phyloP scores from a whole-genome alignment of 2,113 vertebrate species.

The Panthera tigris region DNA sequence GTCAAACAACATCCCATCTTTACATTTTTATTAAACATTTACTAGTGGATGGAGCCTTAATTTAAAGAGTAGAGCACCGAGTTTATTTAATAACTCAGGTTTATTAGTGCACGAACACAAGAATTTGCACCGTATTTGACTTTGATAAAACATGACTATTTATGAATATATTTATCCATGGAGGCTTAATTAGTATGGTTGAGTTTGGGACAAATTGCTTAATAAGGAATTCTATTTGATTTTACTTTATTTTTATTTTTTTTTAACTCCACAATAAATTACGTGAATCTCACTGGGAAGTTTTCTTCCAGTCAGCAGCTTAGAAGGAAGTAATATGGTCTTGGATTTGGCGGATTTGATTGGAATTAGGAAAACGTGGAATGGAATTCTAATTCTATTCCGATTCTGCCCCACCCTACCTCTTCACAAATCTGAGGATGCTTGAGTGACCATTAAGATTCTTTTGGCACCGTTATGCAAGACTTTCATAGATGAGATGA shows the following conservation, averaged over 20 bases:
- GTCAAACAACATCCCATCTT: constrained; percentile 71
- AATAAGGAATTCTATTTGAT: constrained; percentile 59
- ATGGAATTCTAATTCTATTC: neutral
- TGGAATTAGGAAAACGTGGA: constrained; percentile 37
- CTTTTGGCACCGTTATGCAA: neutral
- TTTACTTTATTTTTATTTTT: constrained; percentile 14
- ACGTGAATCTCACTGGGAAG: constrained; percentile 19
- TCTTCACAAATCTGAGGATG: neutral
- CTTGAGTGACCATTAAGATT: neutral
- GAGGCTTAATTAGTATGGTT: constrained; percentile 52
- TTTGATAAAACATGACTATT: constrained; percentile 62
- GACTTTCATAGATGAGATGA: constrained; percentile 19
- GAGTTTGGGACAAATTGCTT: constrained; percentile 55
- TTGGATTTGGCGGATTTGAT: constrained; percentile 37
- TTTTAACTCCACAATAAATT: constrained; percentile 56
- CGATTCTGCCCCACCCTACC: neutral
- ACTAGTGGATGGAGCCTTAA: constrained; percentile 66
- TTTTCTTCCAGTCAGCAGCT: constrained; percentile 52
- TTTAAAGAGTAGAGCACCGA: constrained; percentile 46
- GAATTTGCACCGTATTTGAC: constrained; percentile 63
- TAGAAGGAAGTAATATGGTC: constrained; percentile 17
- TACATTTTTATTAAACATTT: constrained; percentile 71
- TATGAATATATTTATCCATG: constrained; percentile 53
- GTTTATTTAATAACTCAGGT: constrained; percentile 47
- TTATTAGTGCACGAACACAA: constrained; percentile 50